A percentile compares a stretch with the other conserved stretches of the same genome.
phyloP scores from a whole-genome alignment of 2,888 invertebrate species.

The Andrena bicolor region DNA sequence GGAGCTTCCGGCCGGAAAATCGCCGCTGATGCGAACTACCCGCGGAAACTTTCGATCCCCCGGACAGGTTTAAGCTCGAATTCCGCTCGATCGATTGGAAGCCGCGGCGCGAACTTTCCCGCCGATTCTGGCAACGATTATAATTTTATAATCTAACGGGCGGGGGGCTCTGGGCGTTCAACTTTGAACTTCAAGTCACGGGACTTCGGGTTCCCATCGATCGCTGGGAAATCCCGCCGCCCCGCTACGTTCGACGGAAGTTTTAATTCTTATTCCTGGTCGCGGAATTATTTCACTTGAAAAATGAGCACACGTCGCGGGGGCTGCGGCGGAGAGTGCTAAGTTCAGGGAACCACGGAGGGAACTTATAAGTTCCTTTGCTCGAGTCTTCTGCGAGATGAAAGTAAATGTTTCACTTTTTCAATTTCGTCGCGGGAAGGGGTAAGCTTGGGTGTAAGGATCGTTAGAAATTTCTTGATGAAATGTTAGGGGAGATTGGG shows the following conservation, averaged over 20 bases:
- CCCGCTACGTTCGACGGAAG: neutral
- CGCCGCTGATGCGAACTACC: slow-evolving; percentile 8
- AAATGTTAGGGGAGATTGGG: neutral
- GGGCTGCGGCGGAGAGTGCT: neutral
- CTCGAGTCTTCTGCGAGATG: too few species aligned
- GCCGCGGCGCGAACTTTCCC: slow-evolving; percentile 18
- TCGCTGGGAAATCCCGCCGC: neutral
- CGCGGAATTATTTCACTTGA: slow-evolving; percentile 3
- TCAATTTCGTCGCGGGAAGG: too few species aligned
- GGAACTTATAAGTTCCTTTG: neutral
- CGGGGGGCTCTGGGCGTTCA: neutral
- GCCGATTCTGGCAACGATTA: slow-evolving; percentile 33
- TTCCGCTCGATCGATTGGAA: slow-evolving; percentile 39
- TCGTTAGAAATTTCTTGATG: neutral
- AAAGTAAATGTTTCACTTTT: too few species aligned
- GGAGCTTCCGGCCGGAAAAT: slow-evolving; percentile 26
- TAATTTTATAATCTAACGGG: slow-evolving; percentile 36
- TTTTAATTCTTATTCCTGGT: slow-evolving; percentile 4
- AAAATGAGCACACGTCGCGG: neutral
- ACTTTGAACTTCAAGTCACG: neutral
- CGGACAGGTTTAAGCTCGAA: slow-evolving; percentile 28
- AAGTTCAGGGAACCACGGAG: neutral
- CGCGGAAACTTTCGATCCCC: slow-evolving; percentile 31
- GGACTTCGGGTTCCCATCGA: neutral
- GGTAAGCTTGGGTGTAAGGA: too few species aligned